phyloP scores from a whole-genome alignment of 2,888 invertebrate species.

The Eumacrocentrus americanus region DNA sequence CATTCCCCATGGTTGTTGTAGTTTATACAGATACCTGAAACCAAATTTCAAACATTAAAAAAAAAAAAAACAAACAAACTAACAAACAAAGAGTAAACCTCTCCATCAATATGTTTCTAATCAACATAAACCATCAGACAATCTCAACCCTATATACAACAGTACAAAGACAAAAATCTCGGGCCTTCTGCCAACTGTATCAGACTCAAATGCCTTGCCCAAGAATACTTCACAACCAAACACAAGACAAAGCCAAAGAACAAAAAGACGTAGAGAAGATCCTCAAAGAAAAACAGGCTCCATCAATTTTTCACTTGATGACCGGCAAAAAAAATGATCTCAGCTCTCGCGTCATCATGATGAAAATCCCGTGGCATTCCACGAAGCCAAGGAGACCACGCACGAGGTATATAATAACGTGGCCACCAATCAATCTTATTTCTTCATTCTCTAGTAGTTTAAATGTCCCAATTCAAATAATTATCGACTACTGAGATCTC shows the following conservation, averaged over 20 bases:
- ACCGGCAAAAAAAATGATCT: not conserved
- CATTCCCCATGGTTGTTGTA: constrained; percentile 90
- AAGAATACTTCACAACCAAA: too few species aligned
- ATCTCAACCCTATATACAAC: not conserved
- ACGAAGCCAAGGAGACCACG: constrained; percentile 2
- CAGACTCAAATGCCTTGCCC: too few species aligned
- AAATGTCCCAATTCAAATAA: not conserved
- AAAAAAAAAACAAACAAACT: not conserved
- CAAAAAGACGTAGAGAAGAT: too few species aligned
- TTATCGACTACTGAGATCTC: not conserved
- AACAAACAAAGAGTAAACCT: not conserved
- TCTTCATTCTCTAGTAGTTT: not conserved
- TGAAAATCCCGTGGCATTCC: not conserved
- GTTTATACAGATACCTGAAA: constrained; percentile 63
- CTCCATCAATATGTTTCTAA: not conserved
- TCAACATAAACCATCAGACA: not conserved
- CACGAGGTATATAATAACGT: constrained; percentile 24
- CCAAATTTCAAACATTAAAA: not conserved
- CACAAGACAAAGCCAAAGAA: too few species aligned
- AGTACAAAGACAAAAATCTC: too few species aligned
- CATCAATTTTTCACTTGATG: too few species aligned
- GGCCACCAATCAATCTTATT: constrained; percentile 17
- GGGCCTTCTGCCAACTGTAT: too few species aligned
- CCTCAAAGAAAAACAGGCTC: too few species aligned
- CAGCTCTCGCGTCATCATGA: constrained; percentile 13